Evolutionary conservation across 2,113 vertebrate genomes (phyloP).

Genomic region (Fukomys damarensis): DNA sequence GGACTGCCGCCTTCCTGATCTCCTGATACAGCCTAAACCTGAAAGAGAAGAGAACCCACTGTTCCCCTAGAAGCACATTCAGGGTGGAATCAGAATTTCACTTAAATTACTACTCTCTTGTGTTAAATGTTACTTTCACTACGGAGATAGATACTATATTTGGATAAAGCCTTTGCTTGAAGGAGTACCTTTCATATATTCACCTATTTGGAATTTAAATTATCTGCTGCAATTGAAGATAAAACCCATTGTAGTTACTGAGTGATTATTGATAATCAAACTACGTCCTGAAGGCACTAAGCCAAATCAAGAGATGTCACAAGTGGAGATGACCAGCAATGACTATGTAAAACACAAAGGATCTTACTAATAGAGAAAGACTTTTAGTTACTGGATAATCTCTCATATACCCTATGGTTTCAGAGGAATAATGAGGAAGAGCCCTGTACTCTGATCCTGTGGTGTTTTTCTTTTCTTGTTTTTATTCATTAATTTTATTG

Average conservation of each 20-base stretch:
- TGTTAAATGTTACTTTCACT: neutral
- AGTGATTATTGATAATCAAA: neutral
- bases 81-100: neutral
- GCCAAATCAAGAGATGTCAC: neutral
- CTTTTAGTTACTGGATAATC: neutral
- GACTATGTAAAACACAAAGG: neutral
- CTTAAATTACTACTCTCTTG: neutral
- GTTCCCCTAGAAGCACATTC: neutral
- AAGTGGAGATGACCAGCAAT: neutral
- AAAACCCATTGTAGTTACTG: neutral
- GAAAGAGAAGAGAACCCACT: neutral
- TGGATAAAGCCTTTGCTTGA: neutral
- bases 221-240: neutral
- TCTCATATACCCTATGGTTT: neutral
- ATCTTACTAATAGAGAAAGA: neutral
- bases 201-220: constrained; percentile 37
- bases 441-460: neutral
- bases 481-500: too few relatives aligned
- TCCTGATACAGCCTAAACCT: neutral
- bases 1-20: neutral
- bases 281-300: neutral
- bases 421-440: neutral
- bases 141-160: neutral
- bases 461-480: neutral
- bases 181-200: constrained; percentile 1